Conservation (phyloP, 2,888 invertebrate genomes). For the Eilema griseolum region DNA sequence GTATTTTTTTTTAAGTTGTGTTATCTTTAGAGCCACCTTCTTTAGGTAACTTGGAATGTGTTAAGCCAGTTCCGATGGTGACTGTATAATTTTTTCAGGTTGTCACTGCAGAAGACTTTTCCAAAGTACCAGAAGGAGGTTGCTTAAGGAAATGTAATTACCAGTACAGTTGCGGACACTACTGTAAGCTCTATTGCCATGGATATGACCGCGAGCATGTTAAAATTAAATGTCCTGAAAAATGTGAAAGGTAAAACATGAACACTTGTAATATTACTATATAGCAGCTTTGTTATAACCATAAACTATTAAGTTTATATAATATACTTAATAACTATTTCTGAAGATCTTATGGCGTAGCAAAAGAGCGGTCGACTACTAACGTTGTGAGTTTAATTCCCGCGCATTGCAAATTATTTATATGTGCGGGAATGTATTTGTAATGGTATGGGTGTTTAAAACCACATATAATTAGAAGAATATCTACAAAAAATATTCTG, state of each 20-base stretch:
- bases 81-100: conserved; percentile 18
- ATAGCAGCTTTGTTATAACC: not conserved
- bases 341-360: not conserved
- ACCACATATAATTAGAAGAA: not conserved
- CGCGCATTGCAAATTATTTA: no score
- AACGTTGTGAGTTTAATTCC: not conserved
- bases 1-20: no score
- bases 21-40: no score
- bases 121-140: conserved; percentile 87
- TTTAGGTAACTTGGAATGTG: no score
- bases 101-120: conserved; percentile 69
- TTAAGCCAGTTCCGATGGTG: no score
- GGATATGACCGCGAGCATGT: conserved; percentile 84
- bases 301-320: no score
- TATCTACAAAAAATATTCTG: no score
- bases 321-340: no score
- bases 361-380: not conserved
- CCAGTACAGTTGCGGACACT: conserved; percentile 88
- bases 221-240: conserved; percentile 75
- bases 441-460: not conserved
- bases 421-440: no score
- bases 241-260: conserved; percentile 80
- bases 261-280: not conserved
- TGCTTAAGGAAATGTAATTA: conserved; percentile 85
- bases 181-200: conserved; percentile 89